phyloP scores from a whole-genome alignment of 1,140 invertebrate genomes.

The Philopotamus ludificatus region DNA sequence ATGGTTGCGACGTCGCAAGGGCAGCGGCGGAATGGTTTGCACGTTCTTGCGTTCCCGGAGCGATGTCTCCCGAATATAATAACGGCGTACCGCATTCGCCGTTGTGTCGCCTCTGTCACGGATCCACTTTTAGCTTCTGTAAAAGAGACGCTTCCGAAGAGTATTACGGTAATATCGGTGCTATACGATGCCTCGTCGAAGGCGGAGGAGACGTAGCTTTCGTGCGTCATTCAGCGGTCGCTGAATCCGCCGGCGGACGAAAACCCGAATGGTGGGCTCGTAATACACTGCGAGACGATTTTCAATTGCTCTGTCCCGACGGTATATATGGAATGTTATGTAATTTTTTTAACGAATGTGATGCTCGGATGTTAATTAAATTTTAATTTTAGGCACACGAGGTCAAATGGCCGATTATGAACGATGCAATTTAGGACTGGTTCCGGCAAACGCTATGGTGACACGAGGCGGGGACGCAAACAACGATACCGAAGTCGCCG shows the following conservation, averaged over 20 bases:
- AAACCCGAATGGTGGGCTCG: slow-evolving; percentile 90
- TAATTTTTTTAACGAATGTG: background rate
- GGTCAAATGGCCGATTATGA: slow-evolving; percentile 76
- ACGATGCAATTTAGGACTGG: slow-evolving; percentile 86
- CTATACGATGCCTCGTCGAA: slow-evolving; percentile 91
- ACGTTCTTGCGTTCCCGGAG: slow-evolving; percentile 87
- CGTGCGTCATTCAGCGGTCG: slow-evolving; percentile 88
- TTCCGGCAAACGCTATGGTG: slow-evolving; percentile 89
- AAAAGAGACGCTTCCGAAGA: slow-evolving; percentile 81
- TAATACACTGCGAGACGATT: slow-evolving; percentile 87
- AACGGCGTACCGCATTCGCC: slow-evolving; percentile 78
- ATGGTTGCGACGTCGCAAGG: slow-evolving; percentile 85
- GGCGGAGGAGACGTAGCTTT: slow-evolving; percentile 94
- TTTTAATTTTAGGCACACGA: slow-evolving; percentile 62
- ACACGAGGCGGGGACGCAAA: slow-evolving; percentile 72
- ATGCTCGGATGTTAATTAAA: background rate
- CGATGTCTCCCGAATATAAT: slow-evolving; percentile 82
- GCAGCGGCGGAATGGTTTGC: slow-evolving; percentile 92
- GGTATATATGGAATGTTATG: slow-evolving; percentile 55
- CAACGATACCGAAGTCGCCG: slow-evolving; percentile 78
- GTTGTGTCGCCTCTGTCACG: slow-evolving; percentile 92
- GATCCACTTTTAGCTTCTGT: slow-evolving; percentile 80
- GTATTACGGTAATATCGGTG: slow-evolving; percentile 82
- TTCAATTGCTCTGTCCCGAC: slow-evolving; percentile 91
- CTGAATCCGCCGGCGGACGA: slow-evolving; percentile 88